Evolutionary conservation across 1,140 invertebrate genomes (phyloP).

Genomic region (Oryctes rhinoceros): DNA sequence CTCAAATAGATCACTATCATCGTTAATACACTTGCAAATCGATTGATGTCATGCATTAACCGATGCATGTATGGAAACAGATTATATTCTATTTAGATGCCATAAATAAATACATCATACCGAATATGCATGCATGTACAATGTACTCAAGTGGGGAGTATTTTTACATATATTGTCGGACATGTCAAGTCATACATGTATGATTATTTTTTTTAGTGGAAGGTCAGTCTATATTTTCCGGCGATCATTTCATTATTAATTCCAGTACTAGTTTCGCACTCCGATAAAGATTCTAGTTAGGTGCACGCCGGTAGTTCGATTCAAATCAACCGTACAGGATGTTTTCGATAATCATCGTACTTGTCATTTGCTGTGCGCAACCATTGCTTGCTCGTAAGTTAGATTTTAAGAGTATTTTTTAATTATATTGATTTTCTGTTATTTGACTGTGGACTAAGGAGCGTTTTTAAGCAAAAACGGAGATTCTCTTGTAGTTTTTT

Average conservation of each 20-base stretch:
- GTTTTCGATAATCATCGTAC: not conserved
- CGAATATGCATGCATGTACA: constrained; percentile 15
- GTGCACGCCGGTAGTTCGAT: not conserved
- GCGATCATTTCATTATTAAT: constrained; percentile 11
- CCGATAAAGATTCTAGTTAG: constrained; percentile 28
- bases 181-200: constrained; percentile 32
- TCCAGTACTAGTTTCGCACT: constrained; percentile 30
- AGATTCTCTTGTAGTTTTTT: too few relatives aligned
- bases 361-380: not conserved
- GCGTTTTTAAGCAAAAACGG: too few relatives aligned
- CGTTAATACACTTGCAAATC: too few relatives aligned
- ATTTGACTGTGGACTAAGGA: too few relatives aligned
- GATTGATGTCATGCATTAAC: too few relatives aligned
- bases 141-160: constrained; percentile 21
- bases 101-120: not conserved
- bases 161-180: constrained; percentile 32
- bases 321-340: constrained; percentile 19
- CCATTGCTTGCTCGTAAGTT: not conserved
- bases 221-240: constrained; percentile 36
- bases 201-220: constrained; percentile 40
- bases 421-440: not conserved
- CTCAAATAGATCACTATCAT: too few relatives aligned
- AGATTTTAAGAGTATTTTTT: not conserved
- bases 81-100: not conserved
- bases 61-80: too few relatives aligned